These are phyloP conservation scores for Limnephilus lunatus DNA, from an alignment of 2,888 invertebrate genomes.

Conservation along the genomic window DNA sequence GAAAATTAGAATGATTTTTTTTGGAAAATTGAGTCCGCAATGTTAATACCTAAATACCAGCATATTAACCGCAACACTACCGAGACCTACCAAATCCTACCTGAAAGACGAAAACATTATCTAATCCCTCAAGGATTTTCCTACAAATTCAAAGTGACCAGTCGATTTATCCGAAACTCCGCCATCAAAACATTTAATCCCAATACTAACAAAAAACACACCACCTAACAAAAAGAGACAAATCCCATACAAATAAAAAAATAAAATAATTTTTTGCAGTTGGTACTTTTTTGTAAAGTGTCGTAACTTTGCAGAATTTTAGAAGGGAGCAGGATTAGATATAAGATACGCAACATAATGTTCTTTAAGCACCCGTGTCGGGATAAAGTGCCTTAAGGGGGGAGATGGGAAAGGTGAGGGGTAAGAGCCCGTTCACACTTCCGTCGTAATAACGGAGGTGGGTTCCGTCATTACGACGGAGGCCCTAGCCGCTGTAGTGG, in stretches of 20 bases:
- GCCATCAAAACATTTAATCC: not conserved
- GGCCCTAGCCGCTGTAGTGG: too few species aligned
- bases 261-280: not conserved
- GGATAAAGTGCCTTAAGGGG: slow-evolving; percentile 63
- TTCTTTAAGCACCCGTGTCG: slow-evolving; percentile 62
- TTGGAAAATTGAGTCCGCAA: not conserved
- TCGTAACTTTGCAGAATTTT: not conserved
- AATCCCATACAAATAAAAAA: not conserved
- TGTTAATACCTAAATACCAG: not conserved
- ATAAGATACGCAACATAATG: slow-evolving; percentile 52
- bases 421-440: too few species aligned
- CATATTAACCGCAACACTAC: not conserved
- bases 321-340: slow-evolving; percentile 17
- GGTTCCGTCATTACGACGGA: too few species aligned
- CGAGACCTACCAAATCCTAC: not conserved
- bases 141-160: not conserved
- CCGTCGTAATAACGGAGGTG: too few species aligned
- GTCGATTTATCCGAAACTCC: not conserved
- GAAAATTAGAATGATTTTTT: not conserved
- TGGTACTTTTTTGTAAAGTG: not conserved
- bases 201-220: not conserved
- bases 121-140: slow-evolving; percentile 2
- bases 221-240: not conserved
- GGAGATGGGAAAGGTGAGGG: not conserved
- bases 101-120: not conserved